Base-by-base conservation (phyloP, 1,140 invertebrate genomes). In the Drosophila nasuta region DNA sequence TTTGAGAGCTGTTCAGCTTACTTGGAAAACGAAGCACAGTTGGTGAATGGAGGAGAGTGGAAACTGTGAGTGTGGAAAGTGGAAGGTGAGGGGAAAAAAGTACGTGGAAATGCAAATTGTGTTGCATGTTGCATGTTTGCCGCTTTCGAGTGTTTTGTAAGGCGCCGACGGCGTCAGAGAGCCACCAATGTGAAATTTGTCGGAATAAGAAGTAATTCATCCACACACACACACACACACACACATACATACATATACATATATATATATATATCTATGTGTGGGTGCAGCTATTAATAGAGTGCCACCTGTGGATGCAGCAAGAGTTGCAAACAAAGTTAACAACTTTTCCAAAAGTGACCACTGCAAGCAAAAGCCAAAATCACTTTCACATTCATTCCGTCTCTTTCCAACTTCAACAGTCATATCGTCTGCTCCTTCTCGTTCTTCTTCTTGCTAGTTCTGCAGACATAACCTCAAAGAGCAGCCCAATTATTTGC, bases 51-150 rank as follows among this genome's bases (percentile, higher is more conserved):
- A 11, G 10, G 28, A 2, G 8, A 20, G 15, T 6, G n/a, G n/a
- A 7, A 13, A 3, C 4, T 4, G 10, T 11, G 5, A 8, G 13
- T 15, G 13, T 1, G 28, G n/a, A 35, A 5, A 1, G 7, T 49
- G 35, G 38, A 7, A 4, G 6, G 33, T 38, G 3, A 11, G 13
- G 3, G 25, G 3, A n/a, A n/a, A 38, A 10, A 13, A 20, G 7
- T 41, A 68, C 10, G 60, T 65, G 43, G 30, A 59, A 75, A 76
- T 76, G 74, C 74, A 76, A 76, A 76, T 76, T 59, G 60, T 71
- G 67, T 65, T 76, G 74, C 74, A 76, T 76, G 74, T 76, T 76
- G 74, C 74, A 76, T 76, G 74, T 72, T 76, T 49, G 69, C 56
- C 68, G 62, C 60, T 76, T 58, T 54, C 65, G 20, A 76, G 68